phyloP scores from a whole-genome alignment of 2,113 vertebrate genomes.

The Xiphophorus maculatus region DNA sequence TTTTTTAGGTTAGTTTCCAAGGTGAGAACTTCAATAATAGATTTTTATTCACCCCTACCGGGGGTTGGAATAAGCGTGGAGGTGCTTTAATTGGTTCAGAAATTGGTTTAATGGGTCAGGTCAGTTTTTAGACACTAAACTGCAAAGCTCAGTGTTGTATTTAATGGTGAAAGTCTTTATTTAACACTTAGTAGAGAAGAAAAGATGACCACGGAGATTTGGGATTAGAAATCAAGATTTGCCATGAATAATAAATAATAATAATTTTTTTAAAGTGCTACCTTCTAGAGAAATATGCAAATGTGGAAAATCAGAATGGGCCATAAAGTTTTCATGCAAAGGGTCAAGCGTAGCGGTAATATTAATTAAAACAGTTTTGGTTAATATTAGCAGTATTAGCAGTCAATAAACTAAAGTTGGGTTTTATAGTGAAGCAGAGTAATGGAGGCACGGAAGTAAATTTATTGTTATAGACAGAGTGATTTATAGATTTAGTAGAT shows the following conservation, averaged over 20 bases:
- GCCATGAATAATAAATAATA: background rate
- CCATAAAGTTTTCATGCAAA: background rate
- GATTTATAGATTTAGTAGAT: too few species aligned
- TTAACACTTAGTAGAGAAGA: background rate
- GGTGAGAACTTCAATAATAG: background rate
- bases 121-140: background rate
- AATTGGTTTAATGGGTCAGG: constrained; percentile 1
- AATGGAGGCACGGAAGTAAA: background rate
- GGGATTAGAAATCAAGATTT: background rate
- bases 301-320: too few species aligned
- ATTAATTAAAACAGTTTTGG: background rate
- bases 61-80: background rate
- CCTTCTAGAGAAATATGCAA: too few species aligned
- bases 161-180: background rate
- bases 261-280: too few species aligned
- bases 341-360: background rate
- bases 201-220: background rate
- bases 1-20: background rate
- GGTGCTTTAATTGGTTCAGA: background rate
- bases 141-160: background rate
- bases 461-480: background rate
- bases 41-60: background rate
- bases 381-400: background rate
- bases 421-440: background rate
- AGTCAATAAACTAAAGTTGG: background rate